A percentile compares a stretch with the other conserved stretches of the same genome.
phyloP scores from a whole-genome alignment of 2,888 invertebrate species.

The Anthrax anthrax region DNA sequence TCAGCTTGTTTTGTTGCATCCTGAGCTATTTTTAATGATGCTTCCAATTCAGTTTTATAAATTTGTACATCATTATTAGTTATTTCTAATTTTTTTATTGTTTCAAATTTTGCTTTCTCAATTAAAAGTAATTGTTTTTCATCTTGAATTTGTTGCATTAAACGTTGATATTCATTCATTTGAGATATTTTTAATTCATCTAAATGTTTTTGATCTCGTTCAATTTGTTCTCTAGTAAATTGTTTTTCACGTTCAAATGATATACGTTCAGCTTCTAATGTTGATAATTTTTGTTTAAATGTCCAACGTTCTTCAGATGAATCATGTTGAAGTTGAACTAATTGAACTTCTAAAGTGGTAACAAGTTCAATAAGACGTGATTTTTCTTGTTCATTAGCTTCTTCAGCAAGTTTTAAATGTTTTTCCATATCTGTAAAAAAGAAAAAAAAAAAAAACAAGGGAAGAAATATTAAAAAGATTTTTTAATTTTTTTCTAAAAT shows the following conservation, averaged over 20 bases:
- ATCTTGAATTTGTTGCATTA: slow-evolving; percentile 24
- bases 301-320: slow-evolving; percentile 33
- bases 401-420: slow-evolving; percentile 23
- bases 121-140: slow-evolving; percentile 23
- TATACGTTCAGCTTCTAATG: slow-evolving; percentile 27
- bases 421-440: slow-evolving; percentile 21
- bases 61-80: slow-evolving; percentile 17
- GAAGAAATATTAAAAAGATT: background rate
- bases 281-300: slow-evolving; percentile 27
- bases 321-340: slow-evolving; percentile 25
- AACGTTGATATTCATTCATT: slow-evolving; percentile 22
- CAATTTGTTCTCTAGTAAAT: slow-evolving; percentile 26
- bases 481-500: background rate
- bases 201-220: slow-evolving; percentile 28
- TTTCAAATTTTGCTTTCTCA: slow-evolving; percentile 26
- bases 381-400: slow-evolving; percentile 24
- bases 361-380: slow-evolving; percentile 30
- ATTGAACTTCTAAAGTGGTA: slow-evolving; percentile 27
- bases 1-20: slow-evolving; percentile 30
- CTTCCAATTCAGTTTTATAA: slow-evolving; percentile 26
- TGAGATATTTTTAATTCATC: slow-evolving; percentile 28
- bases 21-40: slow-evolving; percentile 28
- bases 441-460: background rate
- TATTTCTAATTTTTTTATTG: slow-evolving; percentile 21
- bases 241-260: slow-evolving; percentile 29